These are phyloP conservation scores for Sitta carolinensis DNA, from an alignment of 2,797 vertebrate genomes.

Conservation along the genomic window DNA sequence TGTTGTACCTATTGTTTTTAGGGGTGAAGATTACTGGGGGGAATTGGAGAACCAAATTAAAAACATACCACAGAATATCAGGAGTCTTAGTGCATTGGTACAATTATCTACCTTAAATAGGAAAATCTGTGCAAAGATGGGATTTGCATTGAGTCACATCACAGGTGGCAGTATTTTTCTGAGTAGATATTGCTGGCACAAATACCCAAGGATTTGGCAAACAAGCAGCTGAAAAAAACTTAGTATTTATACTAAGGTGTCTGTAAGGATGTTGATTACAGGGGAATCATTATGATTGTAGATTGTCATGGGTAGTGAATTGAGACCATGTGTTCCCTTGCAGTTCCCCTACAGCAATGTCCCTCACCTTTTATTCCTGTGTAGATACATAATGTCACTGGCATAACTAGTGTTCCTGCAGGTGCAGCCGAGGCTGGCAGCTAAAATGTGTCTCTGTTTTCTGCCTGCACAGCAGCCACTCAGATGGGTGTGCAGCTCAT, in stretches of 20 bases:
- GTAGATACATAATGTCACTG: neutral
- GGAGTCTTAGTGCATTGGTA: neutral
- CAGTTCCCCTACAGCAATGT: neutral
- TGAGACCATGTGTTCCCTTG: neutral
- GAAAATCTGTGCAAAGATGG: neutral
- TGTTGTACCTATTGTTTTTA: neutral
- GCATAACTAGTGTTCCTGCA: neutral
- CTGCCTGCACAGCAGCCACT: neutral
- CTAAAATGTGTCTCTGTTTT: slow-evolving; percentile 5
- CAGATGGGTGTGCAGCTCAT: neutral
- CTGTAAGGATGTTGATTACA: neutral
- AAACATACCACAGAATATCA: neutral
- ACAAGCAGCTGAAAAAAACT: neutral
- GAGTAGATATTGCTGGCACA: neutral
- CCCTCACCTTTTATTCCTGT: neutral
- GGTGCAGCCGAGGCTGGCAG: neutral
- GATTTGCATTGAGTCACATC: neutral
- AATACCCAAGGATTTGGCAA: neutral
- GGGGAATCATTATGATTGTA: neutral
- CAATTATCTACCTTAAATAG: neutral
- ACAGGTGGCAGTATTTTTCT: neutral
- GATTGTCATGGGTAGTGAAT: neutral
- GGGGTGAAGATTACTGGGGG: neutral
- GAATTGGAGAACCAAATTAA: neutral
- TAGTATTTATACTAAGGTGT: neutral